phyloP scores from a whole-genome alignment of 2,113 vertebrate genomes.

The Rafetus swinhoei region DNA sequence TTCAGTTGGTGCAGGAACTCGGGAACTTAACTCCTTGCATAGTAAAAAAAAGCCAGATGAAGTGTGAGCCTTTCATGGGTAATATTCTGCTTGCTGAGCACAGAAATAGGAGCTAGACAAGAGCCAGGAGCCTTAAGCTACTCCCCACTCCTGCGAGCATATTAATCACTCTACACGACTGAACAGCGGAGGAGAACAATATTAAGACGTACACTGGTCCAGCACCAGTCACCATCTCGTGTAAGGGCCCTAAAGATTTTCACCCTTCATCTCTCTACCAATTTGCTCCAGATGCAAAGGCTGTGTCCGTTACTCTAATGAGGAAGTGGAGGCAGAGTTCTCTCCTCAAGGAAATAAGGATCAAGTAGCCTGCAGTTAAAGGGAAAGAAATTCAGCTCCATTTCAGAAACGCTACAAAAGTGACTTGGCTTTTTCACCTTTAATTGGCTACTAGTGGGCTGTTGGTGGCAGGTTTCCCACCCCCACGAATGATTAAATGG shows the following conservation, averaged over 20 bases:
- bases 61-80: constrained; percentile 36
- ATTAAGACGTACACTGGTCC: not conserved
- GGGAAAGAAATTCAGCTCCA: not conserved
- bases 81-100: constrained; percentile 61
- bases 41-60: constrained; percentile 7
- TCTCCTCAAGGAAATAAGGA: not conserved
- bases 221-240: not conserved
- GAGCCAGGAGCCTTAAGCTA: constrained; percentile 37
- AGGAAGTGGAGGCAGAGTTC: not conserved
- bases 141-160: not conserved
- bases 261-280: not conserved
- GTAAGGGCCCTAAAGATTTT: accelerated
- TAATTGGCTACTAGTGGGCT: not conserved
- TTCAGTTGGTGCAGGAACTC: not conserved
- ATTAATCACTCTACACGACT: constrained; percentile 31
- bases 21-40: accelerated
- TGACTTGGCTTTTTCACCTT: not conserved
- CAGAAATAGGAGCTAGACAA: constrained; percentile 43
- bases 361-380: not conserved
- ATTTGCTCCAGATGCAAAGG: not conserved
- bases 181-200: not conserved
- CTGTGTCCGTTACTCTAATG: not conserved
- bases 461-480: no score
- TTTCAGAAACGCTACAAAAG: not conserved
- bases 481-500: not conserved